These are phyloP conservation scores for Caenorhabditis brenneri DNA, from an alignment of 1,140 invertebrate genomes.

Conservation along the genomic window DNA sequence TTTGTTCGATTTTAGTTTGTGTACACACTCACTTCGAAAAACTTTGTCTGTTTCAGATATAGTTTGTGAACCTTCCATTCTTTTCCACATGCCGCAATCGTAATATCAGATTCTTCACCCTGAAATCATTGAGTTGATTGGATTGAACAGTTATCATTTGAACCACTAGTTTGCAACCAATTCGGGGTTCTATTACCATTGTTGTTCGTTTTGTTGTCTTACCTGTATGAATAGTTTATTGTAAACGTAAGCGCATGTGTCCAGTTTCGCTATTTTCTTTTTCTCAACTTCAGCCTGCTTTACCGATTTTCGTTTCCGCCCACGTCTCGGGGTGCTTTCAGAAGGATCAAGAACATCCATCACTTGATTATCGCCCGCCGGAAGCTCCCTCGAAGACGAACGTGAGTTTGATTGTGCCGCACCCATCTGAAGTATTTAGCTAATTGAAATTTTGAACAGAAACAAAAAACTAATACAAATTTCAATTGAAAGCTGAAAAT, in stretches of 20 bases:
- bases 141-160: not conserved
- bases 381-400: not conserved
- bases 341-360: not conserved
- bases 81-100: not conserved
- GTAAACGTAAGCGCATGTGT: constrained; percentile 22
- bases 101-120: constrained; percentile 29
- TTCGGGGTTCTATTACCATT: too few species aligned
- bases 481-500: too few species aligned
- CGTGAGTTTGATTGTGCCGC: not conserved
- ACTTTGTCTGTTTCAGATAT: constrained; percentile 10
- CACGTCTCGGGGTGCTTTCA: not conserved
- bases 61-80: constrained; percentile 31
- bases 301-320: not conserved
- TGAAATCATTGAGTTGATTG: not conserved
- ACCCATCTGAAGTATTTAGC: not conserved
- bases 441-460: too few species aligned
- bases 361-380: not conserved
- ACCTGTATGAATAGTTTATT: constrained; percentile 21
- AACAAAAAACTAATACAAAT: too few species aligned
- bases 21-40: constrained; percentile 1
- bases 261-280: constrained; percentile 14
- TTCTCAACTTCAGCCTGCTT: not conserved
- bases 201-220: not conserved
- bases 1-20: not conserved
- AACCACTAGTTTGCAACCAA: too few species aligned